Evolutionary conservation across 2,113 vertebrate genomes (phyloP).

Genomic region (Sphyrna mokarran): DNA sequence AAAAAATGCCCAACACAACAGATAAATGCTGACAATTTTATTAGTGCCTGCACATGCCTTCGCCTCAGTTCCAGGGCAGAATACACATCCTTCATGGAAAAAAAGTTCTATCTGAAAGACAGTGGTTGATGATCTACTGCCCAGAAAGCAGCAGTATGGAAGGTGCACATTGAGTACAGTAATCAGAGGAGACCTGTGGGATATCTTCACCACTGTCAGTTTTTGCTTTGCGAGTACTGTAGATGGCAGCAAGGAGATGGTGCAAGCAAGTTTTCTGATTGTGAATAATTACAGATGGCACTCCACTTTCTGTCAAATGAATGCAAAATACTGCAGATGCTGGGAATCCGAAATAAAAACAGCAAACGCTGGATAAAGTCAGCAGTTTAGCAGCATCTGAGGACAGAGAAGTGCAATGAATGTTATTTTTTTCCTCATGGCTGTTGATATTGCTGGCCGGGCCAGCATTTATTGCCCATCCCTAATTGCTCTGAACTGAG

Average conservation of each 20-base stretch:
- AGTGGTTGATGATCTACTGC: neutral
- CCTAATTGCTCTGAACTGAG: too few relatives aligned
- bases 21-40: neutral
- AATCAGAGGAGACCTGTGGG: too few relatives aligned
- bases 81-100: neutral
- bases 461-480: too few relatives aligned
- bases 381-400: too few relatives aligned
- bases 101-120: neutral
- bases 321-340: too few relatives aligned
- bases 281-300: neutral
- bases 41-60: neutral
- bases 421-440: too few relatives aligned
- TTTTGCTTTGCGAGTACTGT: neutral
- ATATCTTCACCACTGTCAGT: neutral
- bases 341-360: too few relatives aligned
- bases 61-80: neutral
- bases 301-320: neutral
- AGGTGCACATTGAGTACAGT: neutral
- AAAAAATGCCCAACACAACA: neutral
- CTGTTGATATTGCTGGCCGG: too few relatives aligned
- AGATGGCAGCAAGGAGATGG: constrained; percentile 17
- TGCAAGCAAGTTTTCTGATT: neutral
- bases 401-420: too few relatives aligned
- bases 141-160: neutral
- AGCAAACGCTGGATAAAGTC: too few relatives aligned